Conservation (phyloP, 2,888 invertebrate genomes). For the Cancer borealis region DNA sequence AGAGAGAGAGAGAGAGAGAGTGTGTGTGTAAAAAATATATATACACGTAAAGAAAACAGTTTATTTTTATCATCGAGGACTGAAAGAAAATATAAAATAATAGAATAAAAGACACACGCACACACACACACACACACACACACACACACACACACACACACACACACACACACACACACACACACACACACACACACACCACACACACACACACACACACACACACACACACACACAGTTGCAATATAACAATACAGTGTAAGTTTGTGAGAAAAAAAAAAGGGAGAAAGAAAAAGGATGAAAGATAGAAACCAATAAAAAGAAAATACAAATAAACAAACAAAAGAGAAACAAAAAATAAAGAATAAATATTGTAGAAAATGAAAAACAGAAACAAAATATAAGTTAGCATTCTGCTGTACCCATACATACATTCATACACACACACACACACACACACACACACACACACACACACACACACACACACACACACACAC, state of each 20-base stretch:
- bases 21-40: neutral
- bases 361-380: neutral
- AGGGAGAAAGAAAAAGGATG: neutral
- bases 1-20: constrained; percentile 1
- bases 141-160: neutral
- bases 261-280: no score
- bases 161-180: constrained; percentile 1
- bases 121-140: neutral
- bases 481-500: neutral
- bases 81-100: neutral
- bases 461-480: neutral
- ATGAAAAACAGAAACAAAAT: neutral
- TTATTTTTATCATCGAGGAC: neutral
- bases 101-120: neutral
- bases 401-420: no score
- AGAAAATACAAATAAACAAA: neutral
- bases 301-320: neutral
- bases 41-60: neutral
- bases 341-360: neutral
- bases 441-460: neutral
- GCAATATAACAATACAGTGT: no score
- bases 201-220: constrained; percentile 40
- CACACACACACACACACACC: constrained; percentile 7
- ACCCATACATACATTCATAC: neutral
- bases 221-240: no score